A percentile compares a stretch with the other conserved stretches of the same genome.
Conservation (phyloP, 2,797 vertebrate species). For the Allobates femoralis region DNA sequence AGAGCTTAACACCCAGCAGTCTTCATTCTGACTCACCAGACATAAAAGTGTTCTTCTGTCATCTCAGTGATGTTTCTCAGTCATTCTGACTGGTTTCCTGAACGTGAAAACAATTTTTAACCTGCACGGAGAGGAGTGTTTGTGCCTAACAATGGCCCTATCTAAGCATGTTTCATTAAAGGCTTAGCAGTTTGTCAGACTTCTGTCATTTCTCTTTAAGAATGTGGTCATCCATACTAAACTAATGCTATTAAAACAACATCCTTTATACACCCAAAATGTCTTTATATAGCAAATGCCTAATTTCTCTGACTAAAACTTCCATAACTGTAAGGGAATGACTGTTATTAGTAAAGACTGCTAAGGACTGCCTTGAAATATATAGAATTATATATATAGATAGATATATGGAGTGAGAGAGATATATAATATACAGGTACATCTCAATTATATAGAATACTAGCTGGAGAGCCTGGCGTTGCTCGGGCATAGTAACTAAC, state of each 20-base stretch:
- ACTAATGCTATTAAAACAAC: slow-evolving; percentile 64
- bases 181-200: slow-evolving; percentile 53
- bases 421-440: too few relatives aligned
- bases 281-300: slow-evolving; percentile 61
- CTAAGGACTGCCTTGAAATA: neutral
- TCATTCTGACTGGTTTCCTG: slow-evolving; percentile 41
- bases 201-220: slow-evolving; percentile 56
- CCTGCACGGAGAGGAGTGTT: slow-evolving; percentile 50
- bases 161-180: slow-evolving; percentile 58
- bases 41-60: slow-evolving; percentile 33
- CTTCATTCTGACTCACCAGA: slow-evolving; percentile 40
- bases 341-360: neutral
- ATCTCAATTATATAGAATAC: too few relatives aligned
- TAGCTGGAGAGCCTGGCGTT: too few relatives aligned
- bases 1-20: slow-evolving; percentile 30
- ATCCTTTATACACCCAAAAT: slow-evolving; percentile 62
- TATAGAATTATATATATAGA: neutral
- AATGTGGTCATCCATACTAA: slow-evolving; percentile 58
- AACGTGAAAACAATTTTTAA: slow-evolving; percentile 36
- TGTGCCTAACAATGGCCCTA: slow-evolving; percentile 46
- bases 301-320: slow-evolving; percentile 49
- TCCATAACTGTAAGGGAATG: neutral
- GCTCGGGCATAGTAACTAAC: too few relatives aligned
- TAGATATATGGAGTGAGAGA: too few relatives aligned
- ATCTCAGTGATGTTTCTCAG: slow-evolving; percentile 17